phyloP scores from a whole-genome alignment of 2,797 vertebrate genomes.

The Sternotherus odoratus region DNA sequence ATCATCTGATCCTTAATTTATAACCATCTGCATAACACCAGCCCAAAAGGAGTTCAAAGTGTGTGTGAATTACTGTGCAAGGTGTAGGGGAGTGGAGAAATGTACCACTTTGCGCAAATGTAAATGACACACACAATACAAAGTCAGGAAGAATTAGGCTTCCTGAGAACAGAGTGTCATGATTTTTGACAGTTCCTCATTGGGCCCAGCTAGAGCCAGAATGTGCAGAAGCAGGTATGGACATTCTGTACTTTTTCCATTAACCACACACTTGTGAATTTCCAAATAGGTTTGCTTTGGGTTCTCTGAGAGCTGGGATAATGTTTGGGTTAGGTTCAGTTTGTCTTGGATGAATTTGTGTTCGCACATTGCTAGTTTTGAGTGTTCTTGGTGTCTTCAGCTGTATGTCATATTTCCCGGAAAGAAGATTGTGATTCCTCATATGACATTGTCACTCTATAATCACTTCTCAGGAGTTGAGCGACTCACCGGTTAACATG shows the following conservation, averaged over 20 bases:
- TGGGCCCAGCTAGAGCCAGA: background rate
- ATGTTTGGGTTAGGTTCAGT: background rate
- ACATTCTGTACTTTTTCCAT: background rate
- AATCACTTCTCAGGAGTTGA: background rate
- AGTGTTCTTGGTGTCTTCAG: background rate
- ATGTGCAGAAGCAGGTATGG: background rate
- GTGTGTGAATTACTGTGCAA: background rate
- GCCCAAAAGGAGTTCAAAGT: background rate
- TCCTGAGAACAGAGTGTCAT: background rate
- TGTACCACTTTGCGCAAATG: background rate
- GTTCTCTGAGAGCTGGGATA: background rate
- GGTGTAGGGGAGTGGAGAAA: rapidly evolving
- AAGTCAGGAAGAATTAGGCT: background rate
- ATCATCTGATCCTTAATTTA: background rate
- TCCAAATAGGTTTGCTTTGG: background rate
- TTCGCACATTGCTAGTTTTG: background rate
- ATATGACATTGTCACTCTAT: background rate
- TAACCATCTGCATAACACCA: background rate
- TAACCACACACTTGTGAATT: background rate
- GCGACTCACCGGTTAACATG: slow-evolving; percentile 86
- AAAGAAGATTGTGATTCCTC: background rate
- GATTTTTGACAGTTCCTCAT: background rate
- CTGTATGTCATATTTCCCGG: background rate
- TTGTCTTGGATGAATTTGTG: background rate
- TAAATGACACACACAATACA: background rate